Percentiles rank a stretch among this genome's conserved stretches.
Conservation (phyloP, 2,113 vertebrate genomes). For the Arvicanthis niloticus region DNA sequence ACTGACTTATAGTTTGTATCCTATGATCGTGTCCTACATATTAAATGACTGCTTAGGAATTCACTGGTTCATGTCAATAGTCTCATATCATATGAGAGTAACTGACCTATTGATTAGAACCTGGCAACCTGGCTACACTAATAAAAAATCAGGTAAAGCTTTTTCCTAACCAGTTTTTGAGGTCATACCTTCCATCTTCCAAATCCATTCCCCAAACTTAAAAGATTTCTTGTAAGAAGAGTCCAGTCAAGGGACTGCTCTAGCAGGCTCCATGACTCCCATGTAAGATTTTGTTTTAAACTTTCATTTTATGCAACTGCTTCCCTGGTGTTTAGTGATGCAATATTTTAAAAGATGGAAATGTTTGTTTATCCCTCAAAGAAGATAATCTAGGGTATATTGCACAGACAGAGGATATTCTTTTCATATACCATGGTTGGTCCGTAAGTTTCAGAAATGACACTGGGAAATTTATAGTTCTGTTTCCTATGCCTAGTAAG, state of each 20-base stretch:
- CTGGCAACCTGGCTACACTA: not conserved
- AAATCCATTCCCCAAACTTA: not conserved
- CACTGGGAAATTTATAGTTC: not conserved
- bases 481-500: not conserved
- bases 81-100: not conserved
- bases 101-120: not conserved
- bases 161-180: constrained; percentile 10
- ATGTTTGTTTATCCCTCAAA: not conserved
- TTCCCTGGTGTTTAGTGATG: not conserved
- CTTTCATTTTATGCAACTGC: not conserved
- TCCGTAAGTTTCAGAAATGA: not conserved
- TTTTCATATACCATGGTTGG: not conserved
- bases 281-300: not conserved
- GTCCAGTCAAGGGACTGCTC: not conserved
- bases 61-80: not conserved
- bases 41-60: not conserved
- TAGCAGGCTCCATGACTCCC: not conserved
- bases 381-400: not conserved
- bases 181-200: not conserved
- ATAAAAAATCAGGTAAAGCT: not conserved
- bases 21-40: not conserved
- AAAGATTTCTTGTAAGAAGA: not conserved
- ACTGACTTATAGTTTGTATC: not conserved
- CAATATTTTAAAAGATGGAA: constrained; percentile 20
- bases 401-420: not conserved